These are phyloP conservation scores for Loriculus beryllinus DNA, from an alignment of 2,797 vertebrate genomes.

Conservation along the genomic window DNA sequence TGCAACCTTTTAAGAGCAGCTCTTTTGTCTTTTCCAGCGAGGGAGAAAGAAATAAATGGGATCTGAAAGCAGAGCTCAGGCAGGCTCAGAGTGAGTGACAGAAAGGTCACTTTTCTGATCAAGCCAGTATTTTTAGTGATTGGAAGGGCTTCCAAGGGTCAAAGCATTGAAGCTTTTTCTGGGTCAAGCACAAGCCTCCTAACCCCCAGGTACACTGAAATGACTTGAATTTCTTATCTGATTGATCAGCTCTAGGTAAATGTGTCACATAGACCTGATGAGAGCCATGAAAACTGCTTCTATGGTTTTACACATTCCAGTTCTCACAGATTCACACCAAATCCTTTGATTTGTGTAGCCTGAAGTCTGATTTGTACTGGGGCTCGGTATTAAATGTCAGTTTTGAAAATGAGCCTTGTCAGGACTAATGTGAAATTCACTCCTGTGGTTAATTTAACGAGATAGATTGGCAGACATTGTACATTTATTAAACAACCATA, in stretches of 20 bases:
- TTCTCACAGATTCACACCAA: neutral
- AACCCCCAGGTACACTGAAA: rapidly evolving
- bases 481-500: constrained; percentile 32
- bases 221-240: neutral
- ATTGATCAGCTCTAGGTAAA: neutral
- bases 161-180: neutral
- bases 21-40: constrained; percentile 48
- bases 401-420: constrained; percentile 35
- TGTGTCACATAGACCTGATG: neutral
- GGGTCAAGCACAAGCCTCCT: neutral
- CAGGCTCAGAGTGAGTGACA: neutral
- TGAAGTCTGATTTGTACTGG: neutral
- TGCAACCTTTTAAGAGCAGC: constrained; percentile 46
- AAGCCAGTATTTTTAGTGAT: neutral
- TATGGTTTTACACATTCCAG: neutral
- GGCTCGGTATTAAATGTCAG: constrained; percentile 11
- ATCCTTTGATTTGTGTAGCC: neutral
- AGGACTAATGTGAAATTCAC: constrained; percentile 26
- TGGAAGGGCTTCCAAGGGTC: neutral
- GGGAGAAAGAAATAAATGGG: constrained; percentile 17
- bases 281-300: neutral
- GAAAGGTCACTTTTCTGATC: neutral
- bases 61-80: neutral
- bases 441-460: constrained; percentile 23
- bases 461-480: neutral